These are phyloP conservation scores for Chondrosia reniformis DNA, from an alignment of 37 sponge, comb jelly and placozoan species.

Conservation along the genomic window DNA sequence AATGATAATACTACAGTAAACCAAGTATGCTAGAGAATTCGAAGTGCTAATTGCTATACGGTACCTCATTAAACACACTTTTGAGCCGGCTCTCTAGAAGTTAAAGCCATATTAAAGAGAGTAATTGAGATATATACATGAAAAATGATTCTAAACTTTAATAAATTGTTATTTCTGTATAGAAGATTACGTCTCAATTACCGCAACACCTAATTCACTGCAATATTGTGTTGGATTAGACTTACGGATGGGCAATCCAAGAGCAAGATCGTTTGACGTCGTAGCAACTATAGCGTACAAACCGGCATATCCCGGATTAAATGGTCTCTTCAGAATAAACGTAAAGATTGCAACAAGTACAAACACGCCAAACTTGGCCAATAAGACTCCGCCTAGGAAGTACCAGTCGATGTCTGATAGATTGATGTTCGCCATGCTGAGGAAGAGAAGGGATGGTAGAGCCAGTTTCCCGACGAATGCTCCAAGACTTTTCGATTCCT, in stretches of 20 bases:
- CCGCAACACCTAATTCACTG: background rate
- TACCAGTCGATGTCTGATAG: slow-evolving; percentile 49
- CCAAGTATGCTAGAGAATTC: too few species aligned
- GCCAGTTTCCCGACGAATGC: slow-evolving; percentile 50
- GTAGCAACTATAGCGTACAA: slow-evolving; percentile 63
- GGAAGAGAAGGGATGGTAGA: slow-evolving; percentile 57
- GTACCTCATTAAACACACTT: too few species aligned
- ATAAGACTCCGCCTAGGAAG: slow-evolving; percentile 51
- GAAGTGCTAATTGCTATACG: too few species aligned
- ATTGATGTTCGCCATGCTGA: slow-evolving; percentile 52
- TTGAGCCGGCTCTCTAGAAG: too few species aligned
- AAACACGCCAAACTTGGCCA: slow-evolving; percentile 58
- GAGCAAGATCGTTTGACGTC: slow-evolving; percentile 74
- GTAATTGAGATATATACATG: too few species aligned
- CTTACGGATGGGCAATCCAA: slow-evolving; percentile 70
- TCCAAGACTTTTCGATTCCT: slow-evolving; percentile 44
- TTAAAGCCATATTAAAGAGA: too few species aligned
- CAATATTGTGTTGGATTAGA: background rate
- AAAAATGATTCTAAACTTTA: too few species aligned
- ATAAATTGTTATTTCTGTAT: too few species aligned
- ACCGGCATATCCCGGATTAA: slow-evolving; percentile 45
- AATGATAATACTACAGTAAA: too few species aligned
- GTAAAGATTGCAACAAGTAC: slow-evolving; percentile 30
- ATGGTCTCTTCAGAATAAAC: slow-evolving; percentile 26
- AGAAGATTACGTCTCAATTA: too few species aligned